phyloP scores from a whole-genome alignment of 1,140 invertebrate species.

The Tribolium madens region DNA sequence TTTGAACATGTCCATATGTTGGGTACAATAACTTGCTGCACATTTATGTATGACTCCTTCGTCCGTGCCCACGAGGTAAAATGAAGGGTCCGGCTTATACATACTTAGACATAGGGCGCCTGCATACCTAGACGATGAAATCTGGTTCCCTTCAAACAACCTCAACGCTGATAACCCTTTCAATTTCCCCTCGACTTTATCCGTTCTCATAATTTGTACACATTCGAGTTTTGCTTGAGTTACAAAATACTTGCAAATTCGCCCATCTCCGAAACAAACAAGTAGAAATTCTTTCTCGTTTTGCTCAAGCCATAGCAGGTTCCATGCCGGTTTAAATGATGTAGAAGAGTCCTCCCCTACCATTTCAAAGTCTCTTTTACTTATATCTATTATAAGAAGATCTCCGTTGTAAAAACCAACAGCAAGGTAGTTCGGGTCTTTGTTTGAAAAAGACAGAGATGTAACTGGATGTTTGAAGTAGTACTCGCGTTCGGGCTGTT shows the following conservation, averaged over 20 bases:
- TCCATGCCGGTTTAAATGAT: constrained; percentile 76
- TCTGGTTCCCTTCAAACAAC: constrained; percentile 65
- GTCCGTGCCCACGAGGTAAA: constrained; percentile 86
- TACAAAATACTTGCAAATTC: constrained; percentile 68
- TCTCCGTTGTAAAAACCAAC: constrained; percentile 83
- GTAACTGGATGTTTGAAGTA: constrained; percentile 78
- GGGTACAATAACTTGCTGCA: constrained; percentile 66
- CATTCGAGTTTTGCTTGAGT: not conserved
- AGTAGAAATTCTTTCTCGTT: constrained; percentile 62
- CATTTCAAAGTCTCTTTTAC: constrained; percentile 66
- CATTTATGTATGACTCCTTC: constrained; percentile 83
- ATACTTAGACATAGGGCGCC: constrained; percentile 74
- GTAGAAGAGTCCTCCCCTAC: constrained; percentile 65
- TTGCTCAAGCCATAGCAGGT: constrained; percentile 70
- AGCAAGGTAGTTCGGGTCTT: constrained; percentile 62
- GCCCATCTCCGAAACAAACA: constrained; percentile 66
- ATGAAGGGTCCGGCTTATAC: constrained; percentile 73
- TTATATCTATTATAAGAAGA: constrained; percentile 78
- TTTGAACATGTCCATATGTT: constrained; percentile 77
- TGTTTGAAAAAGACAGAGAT: constrained; percentile 78
- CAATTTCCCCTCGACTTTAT: constrained; percentile 73
- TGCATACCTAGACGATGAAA: constrained; percentile 71
- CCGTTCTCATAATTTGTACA: constrained; percentile 69
- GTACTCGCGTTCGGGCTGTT: constrained; percentile 81
- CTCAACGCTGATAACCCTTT: constrained; percentile 69